phyloP scores from a whole-genome alignment of 2,888 invertebrate genomes.

The Epistrophe grossulariae region DNA sequence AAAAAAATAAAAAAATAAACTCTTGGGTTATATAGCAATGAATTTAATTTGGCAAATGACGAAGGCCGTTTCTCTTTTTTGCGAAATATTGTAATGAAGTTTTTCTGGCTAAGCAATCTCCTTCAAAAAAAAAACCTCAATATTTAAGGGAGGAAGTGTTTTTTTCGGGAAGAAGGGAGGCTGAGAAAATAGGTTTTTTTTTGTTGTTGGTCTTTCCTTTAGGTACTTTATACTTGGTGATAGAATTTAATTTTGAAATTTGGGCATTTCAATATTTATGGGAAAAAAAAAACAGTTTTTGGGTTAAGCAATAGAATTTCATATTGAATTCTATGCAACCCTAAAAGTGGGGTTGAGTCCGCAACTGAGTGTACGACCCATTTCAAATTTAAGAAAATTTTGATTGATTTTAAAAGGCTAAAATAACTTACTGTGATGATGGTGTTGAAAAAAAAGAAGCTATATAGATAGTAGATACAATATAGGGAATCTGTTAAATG shows the following conservation, averaged over 20 bases:
- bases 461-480: neutral
- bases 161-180: neutral
- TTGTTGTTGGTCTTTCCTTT: neutral
- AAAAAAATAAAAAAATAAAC: neutral
- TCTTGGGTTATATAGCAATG: slow-evolving; percentile 60
- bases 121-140: neutral
- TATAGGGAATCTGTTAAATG: slow-evolving; percentile 5
- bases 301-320: slow-evolving; percentile 8
- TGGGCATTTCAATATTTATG: slow-evolving; percentile 62
- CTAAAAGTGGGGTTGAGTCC: neutral
- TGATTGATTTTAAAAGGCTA: slow-evolving; percentile 21
- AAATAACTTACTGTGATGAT: neutral
- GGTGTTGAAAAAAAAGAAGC: neutral
- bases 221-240: slow-evolving; percentile 23
- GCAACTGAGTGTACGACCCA: neutral
- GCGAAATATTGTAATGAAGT: slow-evolving; percentile 66
- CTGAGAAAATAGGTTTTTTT: slow-evolving; percentile 20
- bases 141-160: slow-evolving; percentile 24
- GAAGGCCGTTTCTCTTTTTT: slow-evolving; percentile 62
- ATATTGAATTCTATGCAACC: slow-evolving; percentile 18
- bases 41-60: slow-evolving; percentile 74
- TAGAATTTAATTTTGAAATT: slow-evolving; percentile 71
- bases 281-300: slow-evolving; percentile 1
- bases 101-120: slow-evolving; percentile 39
- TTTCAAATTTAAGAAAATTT: slow-evolving; percentile 19